Base-by-base conservation (phyloP, 2,888 invertebrate species). In the Ptilodon capucinus region DNA sequence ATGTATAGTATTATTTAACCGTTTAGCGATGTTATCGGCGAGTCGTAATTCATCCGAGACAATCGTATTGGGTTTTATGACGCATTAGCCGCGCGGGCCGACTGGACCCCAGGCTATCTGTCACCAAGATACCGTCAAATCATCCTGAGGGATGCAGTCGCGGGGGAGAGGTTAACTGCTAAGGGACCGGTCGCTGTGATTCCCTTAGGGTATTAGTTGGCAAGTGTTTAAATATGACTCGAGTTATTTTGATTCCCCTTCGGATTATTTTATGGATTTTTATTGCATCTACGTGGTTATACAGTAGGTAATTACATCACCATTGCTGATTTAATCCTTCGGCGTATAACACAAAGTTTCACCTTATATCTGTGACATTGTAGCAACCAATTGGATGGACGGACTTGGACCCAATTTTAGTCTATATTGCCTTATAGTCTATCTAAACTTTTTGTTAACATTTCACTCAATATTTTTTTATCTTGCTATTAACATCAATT, bases 41-140 rank as follows among this genome's bases (percentile, higher is more conserved):
- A 40, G 61, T 68, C 68, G 74, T 81, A 78, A 80, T 76, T 83
- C 80, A 81, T 76, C 75, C 71, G 82, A 80, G 79, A 83, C 84
- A 81, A 86, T 86, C 76, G 79, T 77, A 74, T 79, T 74, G 72
- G 81, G 84, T 82, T 84, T 88, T 89, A 87, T 87, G 87, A 88
- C 85, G 82, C 86, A 86, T 89, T 86, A 86, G 76, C 64, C 56
- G 56, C 69, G 61, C 64, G 79, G 76, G 74, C 64, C 59, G 64
- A 44, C 41, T 45, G 54, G 67, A 70, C 76, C 79, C 80, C 73
- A 59, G 63, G 79, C 74, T 83, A 83, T 83, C 84, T 80, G 81
- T 85, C 85, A 84, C 77, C 71, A 75, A 81, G 84, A 86, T 86
- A 84, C 78, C 80, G 87, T 83, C 86, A 81, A 82, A 74, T 81